Base-by-base conservation (phyloP, 2,888 invertebrate species). In the Trypoxylon attenuatum region DNA sequence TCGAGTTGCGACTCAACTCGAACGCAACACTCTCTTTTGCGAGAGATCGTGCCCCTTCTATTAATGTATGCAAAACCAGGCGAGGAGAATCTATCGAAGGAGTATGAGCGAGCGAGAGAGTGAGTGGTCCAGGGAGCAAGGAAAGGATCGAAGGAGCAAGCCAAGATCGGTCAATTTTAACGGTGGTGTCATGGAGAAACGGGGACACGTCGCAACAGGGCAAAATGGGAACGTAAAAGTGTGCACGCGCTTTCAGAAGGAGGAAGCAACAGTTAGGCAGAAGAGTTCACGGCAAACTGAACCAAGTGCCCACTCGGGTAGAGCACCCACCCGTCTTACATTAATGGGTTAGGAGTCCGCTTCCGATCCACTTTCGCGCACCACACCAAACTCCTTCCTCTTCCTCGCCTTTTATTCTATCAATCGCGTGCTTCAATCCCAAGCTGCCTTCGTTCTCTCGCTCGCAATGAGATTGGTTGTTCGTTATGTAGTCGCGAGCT, bases 331-430 rank as follows among this genome's bases (percentile, higher is more conserved):
- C 54, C 45, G 49, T 59, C 56, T 60, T 25, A n/a, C n/a, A n/a
- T 55, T 41, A 55, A 60, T 56, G 53, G 60, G 42, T 46, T 59
- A 58, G 53, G 46, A 41, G 55, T 46, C 58, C 65, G 43, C 43
- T 72, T 73, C 72, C 72, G 69, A 71, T 71, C 71, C 43, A 73
- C 72, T 73, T 73, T 69, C 54, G 27, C 45, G 33, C 10, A 33
- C 29, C 52, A 42, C 38, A n/a, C 52, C 49, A 46, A 55, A 27
- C 13, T 19, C 15, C 15, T 27, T 19, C 45, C 19, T 23, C 55
- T 57, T 52, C 58, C 56, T 51, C 47, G 23, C 38, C 42, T 55
- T 10, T 27, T 22, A n/a, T n/a, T n/a, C n/a, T n/a, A n/a, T 46
- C 21, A 21, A 8, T 33, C 33, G 13, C 3, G 1, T 2, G 1